phyloP scores from a whole-genome alignment of 2,113 vertebrate genomes.

The Psittacula cyanocephala region DNA sequence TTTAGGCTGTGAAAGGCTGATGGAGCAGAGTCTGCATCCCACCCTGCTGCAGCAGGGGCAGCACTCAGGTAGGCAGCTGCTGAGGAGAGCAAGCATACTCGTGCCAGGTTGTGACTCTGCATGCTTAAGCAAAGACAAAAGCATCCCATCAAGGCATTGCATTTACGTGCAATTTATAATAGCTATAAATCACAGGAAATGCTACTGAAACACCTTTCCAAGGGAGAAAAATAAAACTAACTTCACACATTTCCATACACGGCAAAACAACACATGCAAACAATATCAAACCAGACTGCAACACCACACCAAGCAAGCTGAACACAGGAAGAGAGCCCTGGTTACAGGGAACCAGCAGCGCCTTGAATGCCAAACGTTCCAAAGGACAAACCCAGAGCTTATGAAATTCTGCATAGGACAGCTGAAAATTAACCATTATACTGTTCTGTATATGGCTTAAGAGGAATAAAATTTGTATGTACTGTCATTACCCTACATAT shows the following conservation, averaged over 20 bases:
- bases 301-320: accelerated
- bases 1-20: neutral
- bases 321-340: neutral
- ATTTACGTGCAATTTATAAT: neutral
- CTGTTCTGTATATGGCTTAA: neutral
- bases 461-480: neutral
- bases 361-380: neutral
- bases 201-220: neutral
- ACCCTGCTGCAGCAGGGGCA: neutral
- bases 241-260: neutral
- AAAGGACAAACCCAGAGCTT: neutral
- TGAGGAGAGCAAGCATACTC: neutral
- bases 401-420: neutral
- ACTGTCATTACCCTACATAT: neutral
- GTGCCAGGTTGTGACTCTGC: neutral
- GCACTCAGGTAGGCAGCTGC: neutral
- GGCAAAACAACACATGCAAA: neutral
- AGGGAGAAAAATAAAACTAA: neutral
- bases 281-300: neutral
- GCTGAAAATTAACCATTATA: neutral
- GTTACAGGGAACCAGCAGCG: neutral
- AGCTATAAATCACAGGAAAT: neutral
- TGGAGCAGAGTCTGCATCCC: accelerated
- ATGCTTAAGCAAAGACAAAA: neutral
- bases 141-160: neutral